Evolutionary conservation across 1,140 invertebrate species (phyloP).

Genomic region (Armadillidium nasatum): DNA sequence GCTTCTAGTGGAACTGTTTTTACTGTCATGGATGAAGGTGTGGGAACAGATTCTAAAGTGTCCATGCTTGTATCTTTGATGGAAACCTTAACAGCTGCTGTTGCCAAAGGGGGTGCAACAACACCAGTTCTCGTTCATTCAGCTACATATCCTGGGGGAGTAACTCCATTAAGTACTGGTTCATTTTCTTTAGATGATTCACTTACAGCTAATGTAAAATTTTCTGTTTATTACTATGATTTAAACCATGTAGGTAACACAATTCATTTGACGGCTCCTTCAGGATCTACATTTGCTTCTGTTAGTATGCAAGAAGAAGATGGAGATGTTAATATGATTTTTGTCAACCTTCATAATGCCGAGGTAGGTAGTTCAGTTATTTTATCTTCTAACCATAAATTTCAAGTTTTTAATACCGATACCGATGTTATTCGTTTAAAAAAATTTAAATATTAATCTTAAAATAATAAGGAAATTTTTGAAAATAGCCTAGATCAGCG

Average conservation of each 20-base stretch:
- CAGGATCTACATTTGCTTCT: conserved; percentile 27
- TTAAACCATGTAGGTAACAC: conserved; percentile 28
- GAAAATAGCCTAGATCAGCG: too few species aligned
- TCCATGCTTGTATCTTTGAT: conserved; percentile 24
- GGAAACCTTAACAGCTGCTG: conserved; percentile 22
- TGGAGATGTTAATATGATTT: conserved; percentile 30
- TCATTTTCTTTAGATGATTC: conserved; percentile 21
- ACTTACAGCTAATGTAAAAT: conserved; percentile 18
- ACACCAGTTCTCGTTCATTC: conserved; percentile 22
- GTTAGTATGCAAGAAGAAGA: conserved; percentile 32
- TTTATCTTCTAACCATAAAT: neutral
- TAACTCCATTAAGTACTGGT: conserved; percentile 3
- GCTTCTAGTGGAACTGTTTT: conserved; percentile 22
- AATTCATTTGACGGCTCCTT: conserved; percentile 28
- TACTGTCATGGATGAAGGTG: conserved; percentile 32
- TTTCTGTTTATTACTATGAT: conserved; percentile 30
- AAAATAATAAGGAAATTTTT: too few species aligned
- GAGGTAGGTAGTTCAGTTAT: conserved; percentile 7
- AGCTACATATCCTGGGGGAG: conserved; percentile 18
- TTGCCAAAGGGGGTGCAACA: conserved; percentile 3
- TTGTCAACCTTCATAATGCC: conserved; percentile 29
- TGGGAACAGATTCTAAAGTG: conserved; percentile 26
- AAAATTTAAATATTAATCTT: too few species aligned
- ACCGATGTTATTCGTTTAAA: too few species aligned
- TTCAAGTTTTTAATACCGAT: neutral